Conservation (phyloP, 2,888 invertebrate species). For the Aleiodes leptofemur region DNA sequence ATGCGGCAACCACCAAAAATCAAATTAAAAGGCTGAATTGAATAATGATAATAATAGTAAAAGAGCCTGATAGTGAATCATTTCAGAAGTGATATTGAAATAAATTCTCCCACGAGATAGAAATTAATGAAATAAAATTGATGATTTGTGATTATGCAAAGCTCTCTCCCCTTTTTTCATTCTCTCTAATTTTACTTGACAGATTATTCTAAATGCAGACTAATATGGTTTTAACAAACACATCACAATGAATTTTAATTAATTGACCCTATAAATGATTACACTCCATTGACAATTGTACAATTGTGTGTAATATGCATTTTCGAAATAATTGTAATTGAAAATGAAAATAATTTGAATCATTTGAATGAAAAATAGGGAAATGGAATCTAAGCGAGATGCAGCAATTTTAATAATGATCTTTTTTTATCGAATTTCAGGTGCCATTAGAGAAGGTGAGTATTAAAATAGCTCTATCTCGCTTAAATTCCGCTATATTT, state of each 20-base stretch:
- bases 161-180: not conserved
- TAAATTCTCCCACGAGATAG: conserved; percentile 14
- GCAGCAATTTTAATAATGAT: too few species aligned
- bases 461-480: too few species aligned
- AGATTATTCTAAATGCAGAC: conserved; percentile 41
- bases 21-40: not conserved
- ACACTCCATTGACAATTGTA: conserved; percentile 27
- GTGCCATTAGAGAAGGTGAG: too few species aligned
- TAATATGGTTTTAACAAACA: conserved; percentile 42
- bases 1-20: not conserved
- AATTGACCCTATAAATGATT: conserved; percentile 41
- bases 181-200: not conserved
- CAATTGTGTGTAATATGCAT: conserved; percentile 6
- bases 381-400: too few species aligned
- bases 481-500: too few species aligned
- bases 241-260: conserved; percentile 34
- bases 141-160: conserved; percentile 29
- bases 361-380: not conserved
- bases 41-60: not conserved
- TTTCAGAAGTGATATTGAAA: not conserved
- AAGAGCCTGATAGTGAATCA: not conserved
- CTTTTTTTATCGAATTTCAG: too few species aligned
- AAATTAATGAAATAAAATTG: not conserved
- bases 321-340: not conserved
- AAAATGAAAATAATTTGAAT: not conserved